Evolutionary conservation across 2,113 vertebrate species (phyloP), one percentile per base, ranked within the genome.

Genomic region (Xenopus borealis): DNA sequence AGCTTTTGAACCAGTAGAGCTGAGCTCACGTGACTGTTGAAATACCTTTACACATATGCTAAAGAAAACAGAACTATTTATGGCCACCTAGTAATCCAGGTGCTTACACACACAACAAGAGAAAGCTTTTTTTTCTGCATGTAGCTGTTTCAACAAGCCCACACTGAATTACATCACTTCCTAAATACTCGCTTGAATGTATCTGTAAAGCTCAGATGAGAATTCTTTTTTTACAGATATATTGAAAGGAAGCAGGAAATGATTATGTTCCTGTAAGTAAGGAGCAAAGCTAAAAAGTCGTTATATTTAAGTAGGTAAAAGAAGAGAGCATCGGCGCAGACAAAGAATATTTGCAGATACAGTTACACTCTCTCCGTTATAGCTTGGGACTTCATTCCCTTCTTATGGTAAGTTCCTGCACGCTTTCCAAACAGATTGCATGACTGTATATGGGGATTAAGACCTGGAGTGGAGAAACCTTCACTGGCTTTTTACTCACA

Each of bases 91-190:
- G 27, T 66, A 77, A 81, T 71, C 6, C 58, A 57, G 72, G n/a
- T 71, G 52, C 66, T 74, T 71, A 55, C 46, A 75, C 46, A 75
- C 78, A 62, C 57, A 0, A 4, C 53, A 55, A 57, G 66, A 12
- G 67, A 83, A 80, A 82, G 78, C 81, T 80, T 50, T 72, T 75
- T 52, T 59, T 85, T 90, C 84, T 87, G 89, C 85, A 92, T 85
- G 64, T 85, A 79, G 82, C 88, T 85, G 86, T 87, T 89, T 89
- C 88, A 85, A 95, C 93, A 94, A 91, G 95, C 92, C 89, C 87
- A 87, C 86, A 84, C 85, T 58, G 82, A 87, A 88, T 97, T 94
- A 90, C 94, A 94, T 94, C 94, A 97, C 91, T 94, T 94, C 93
- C 88, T 91, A 92, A 89, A 90, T 20, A 89, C 72, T 75, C 88